phyloP scores from a whole-genome alignment of 1,140 invertebrate species.

The Euschistus heros region DNA sequence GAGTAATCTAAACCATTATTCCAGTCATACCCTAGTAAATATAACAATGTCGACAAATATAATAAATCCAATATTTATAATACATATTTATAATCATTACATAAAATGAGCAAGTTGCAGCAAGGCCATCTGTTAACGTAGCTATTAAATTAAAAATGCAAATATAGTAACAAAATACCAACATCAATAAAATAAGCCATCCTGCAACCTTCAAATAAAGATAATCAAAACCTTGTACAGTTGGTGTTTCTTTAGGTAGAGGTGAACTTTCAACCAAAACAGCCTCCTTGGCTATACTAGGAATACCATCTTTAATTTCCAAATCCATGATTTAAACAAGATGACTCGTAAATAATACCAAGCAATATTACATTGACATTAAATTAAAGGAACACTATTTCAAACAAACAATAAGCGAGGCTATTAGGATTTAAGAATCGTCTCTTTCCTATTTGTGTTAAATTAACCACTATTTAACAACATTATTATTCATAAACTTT shows the following conservation, averaged over 20 bases:
- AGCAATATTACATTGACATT: too few species aligned
- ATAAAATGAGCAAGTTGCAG: background rate
- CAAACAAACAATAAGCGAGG: too few species aligned
- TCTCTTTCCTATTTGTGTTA: too few species aligned
- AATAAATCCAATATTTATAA: background rate
- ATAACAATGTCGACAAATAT: slow-evolving; percentile 5
- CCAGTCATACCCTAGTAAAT: slow-evolving; percentile 72
- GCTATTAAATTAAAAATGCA: background rate
- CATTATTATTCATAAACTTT: too few species aligned
- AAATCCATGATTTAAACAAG: background rate
- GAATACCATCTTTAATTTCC: background rate
- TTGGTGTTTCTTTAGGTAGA: slow-evolving; percentile 48
- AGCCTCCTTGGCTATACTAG: slow-evolving; percentile 40
- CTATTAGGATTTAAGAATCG: too few species aligned
- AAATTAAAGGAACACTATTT: too few species aligned
- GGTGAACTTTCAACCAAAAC: slow-evolving; percentile 52
- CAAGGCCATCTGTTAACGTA: background rate
- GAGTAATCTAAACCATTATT: slow-evolving; percentile 84
- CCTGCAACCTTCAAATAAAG: background rate
- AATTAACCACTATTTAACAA: too few species aligned
- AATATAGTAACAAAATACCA: background rate
- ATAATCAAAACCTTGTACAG: slow-evolving; percentile 43
- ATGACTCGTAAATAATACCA: too few species aligned
- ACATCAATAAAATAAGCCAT: background rate
- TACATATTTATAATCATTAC: background rate